Evolutionary conservation across 2,797 vertebrate species (phyloP), one percentile per base, ranked within the genome.

Genomic region (Synaphobranchus kaupii): DNA sequence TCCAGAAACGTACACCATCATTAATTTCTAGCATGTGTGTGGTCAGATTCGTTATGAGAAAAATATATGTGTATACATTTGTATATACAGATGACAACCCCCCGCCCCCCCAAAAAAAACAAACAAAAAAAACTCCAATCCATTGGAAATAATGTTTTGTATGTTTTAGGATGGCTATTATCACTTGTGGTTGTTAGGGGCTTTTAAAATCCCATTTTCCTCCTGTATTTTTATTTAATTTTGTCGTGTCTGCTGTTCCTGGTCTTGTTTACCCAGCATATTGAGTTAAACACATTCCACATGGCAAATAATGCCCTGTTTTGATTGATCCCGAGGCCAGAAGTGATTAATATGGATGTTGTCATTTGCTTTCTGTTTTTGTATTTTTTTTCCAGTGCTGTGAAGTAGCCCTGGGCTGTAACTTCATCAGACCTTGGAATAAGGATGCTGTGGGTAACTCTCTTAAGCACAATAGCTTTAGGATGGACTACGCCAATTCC

Each of bases 381-480:
- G n/a, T n/a, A 6, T 66, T 90, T 90, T 86, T 89, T 93, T 95
- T 89, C 13, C 93, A 96, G 96, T 95, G 95, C 92, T 95, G 95
- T 97, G 96, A 97, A 96, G 95, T 96, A 95, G 95, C 95, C 95
- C 93, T 94, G 87, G 95, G 95, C 95, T 91, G 84, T 93, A 90
- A 95, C 96, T 95, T 96, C 95, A 94, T 95, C 93, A 94, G 95
- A 95, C 95, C 96, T 96, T 94, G 97, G 96, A 94, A 95, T 95
- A 93, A 99, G 97, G 96, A 99, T 99, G 98, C 95, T 98, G 97
- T 99, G 98, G 98, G 96, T 99, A 96, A 98, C 98, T 97, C 97
- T 99, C 97, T 96, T 99, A 98, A 99, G 98, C 98, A 98, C 98
- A 98, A 97, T 98, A 96, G 98, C 98, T 96, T 97, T 99, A 95